Evolutionary conservation across 2,113 vertebrate species (phyloP), one percentile per base, ranked within the genome.

Genomic region (Aspiorhynchus laticeps): DNA sequence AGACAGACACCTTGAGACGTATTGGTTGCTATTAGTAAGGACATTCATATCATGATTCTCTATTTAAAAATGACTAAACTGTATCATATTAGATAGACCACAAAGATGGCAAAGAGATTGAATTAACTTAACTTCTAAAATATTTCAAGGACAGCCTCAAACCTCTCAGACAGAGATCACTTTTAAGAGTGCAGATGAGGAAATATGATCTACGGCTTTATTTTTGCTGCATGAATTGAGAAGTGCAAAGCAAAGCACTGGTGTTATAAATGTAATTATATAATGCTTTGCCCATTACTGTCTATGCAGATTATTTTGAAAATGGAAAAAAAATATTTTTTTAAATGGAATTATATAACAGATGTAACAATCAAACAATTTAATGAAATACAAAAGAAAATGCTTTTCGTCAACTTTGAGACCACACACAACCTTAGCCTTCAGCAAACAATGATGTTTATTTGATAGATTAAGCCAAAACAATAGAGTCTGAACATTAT

Each of bases 371-470:
- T 73, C 3, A 73, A 80, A 14, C 31, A n/a, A 38, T 38, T 1
- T 11, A 78, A 78, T 11, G 28, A 78, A 21, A 53, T 31, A 11
- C 2, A 53, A 78, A 1, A 31, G 28, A 78, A 78, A 56, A 11
- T 21, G 46, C 36, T 33, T 36, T 61, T 26, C 10, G 7, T 41
- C 33, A 80, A 61, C 53, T 56, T 79, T 61, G 19, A 14, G 53
- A 80, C 53, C 19, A 59, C 78, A 80, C 53, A 26, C 53, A 80
- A 38, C 19, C 53, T 38, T 38, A 41, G 33, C 61, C n/a, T 56
- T 38, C 28, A 84, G 46, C 83, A 74, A 80, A 61, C 31, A n/a
- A 61, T 80, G 11, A 41, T 80, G 78, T 80, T 80, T 80, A 61
- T 80, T 80, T 38, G 10, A 80, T 26, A 61, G 78, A 80, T 61